These are phyloP conservation scores for Paragorgia papillata DNA, from an alignment of 92 coral and sea anemone species.

Conservation along the genomic window DNA sequence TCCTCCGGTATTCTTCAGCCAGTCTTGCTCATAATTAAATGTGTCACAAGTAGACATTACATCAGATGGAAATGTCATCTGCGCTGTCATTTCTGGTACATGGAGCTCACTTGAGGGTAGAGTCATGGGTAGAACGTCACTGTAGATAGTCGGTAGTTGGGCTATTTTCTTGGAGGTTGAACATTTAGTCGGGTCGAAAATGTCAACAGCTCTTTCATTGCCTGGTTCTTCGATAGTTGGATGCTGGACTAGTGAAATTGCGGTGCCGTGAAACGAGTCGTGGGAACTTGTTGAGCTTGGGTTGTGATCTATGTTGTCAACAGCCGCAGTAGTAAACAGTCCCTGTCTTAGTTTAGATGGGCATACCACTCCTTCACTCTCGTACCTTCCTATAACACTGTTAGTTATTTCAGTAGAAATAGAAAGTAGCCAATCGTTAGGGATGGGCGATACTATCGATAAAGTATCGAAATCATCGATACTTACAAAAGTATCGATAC, in stretches of 20 bases:
- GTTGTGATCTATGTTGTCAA: conserved; percentile 70
- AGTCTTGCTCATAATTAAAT: conserved; percentile 3
- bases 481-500: too few species aligned
- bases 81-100: not conserved
- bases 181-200: conserved; percentile 48
- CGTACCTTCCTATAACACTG: conserved; percentile 55
- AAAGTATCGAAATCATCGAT: too few species aligned
- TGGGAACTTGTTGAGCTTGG: conserved; percentile 71
- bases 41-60: not conserved
- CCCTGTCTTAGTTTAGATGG: conserved; percentile 55
- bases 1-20: conserved; percentile 34
- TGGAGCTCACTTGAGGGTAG: not conserved
- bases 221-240: conserved; percentile 56
- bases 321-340: conserved; percentile 64
- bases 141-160: conserved; percentile 29
- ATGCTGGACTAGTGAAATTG: conserved; percentile 70
- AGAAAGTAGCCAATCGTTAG: conserved; percentile 63
- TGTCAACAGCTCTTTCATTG: conserved; percentile 24
- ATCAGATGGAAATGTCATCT: not conserved
- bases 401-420: conserved; percentile 59
- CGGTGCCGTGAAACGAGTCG: conserved; percentile 67
- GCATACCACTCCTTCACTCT: conserved; percentile 58
- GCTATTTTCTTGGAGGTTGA: conserved; percentile 52
- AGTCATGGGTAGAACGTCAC: conserved; percentile 32
- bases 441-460: too few species aligned